Percentiles rank a stretch among this genome's conserved stretches.
These are phyloP conservation scores for Galerucella nymphaeae DNA, from an alignment of 2,888 invertebrate genomes.

Conservation along the genomic window DNA sequence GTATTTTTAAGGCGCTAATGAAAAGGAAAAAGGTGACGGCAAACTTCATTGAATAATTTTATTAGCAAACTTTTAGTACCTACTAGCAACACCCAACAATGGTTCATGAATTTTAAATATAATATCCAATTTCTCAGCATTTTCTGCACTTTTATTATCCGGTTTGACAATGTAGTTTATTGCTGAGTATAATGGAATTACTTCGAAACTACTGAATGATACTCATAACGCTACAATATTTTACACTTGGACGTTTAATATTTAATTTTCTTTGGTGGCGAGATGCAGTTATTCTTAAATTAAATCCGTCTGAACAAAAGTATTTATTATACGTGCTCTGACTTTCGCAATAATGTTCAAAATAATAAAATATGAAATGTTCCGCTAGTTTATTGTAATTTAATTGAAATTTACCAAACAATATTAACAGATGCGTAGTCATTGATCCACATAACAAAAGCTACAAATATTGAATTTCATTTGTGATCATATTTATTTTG, in stretches of 20 bases:
- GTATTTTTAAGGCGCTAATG: conserved; percentile 39
- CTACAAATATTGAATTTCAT: too few relatives aligned
- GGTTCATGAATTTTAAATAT: conserved; percentile 42
- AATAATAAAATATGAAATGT: background rate
- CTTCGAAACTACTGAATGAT: conserved; percentile 38
- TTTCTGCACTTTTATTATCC: conserved; percentile 36
- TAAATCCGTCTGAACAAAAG: conserved; percentile 31
- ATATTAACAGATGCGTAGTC: background rate
- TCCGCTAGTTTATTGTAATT: background rate
- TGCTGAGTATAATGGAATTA: conserved; percentile 36
- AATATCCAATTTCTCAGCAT: conserved; percentile 38
- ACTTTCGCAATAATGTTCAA: background rate
- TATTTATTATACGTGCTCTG: background rate
- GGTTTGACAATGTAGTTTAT: conserved; percentile 38
- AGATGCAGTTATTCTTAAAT: conserved; percentile 28
- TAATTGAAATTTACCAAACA: background rate
- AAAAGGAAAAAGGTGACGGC: conserved; percentile 41
- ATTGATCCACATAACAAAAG: too few relatives aligned
- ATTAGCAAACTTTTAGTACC: conserved; percentile 44
- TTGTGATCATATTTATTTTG: too few relatives aligned
- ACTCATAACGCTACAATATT: conserved; percentile 34
- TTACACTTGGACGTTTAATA: conserved; percentile 33
- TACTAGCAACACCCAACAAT: conserved; percentile 40
- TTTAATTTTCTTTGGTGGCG: conserved; percentile 33
- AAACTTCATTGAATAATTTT: conserved; percentile 44